These are phyloP conservation scores for Parazoanthus darwini DNA, from an alignment of 92 coral and sea anemone species.

Conservation along the genomic window DNA sequence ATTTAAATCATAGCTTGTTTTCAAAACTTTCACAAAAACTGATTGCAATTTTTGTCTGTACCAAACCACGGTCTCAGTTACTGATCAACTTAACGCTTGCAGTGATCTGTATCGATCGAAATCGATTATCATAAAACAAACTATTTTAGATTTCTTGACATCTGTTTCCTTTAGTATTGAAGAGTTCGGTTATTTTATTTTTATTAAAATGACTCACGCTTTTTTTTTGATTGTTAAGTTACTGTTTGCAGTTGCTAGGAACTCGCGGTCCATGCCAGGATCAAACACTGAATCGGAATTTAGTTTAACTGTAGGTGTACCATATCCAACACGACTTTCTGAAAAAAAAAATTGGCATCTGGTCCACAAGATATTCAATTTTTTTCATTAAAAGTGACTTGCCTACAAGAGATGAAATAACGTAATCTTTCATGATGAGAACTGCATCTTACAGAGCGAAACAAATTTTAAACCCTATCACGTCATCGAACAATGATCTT, in stretches of 20 bases:
- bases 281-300: background rate
- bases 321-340: background rate
- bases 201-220: background rate
- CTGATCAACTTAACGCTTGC: background rate
- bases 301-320: too few species aligned
- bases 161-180: background rate
- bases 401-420: constrained; percentile 15
- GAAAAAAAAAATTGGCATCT: background rate
- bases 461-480: constrained; percentile 31
- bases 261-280: background rate
- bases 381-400: background rate
- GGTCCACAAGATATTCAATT: background rate
- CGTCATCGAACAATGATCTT: constrained; percentile 42
- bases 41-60: background rate
- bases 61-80: background rate
- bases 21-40: background rate
- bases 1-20: background rate
- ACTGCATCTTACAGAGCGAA: constrained; percentile 42
- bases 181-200: background rate
- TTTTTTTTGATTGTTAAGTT: background rate
- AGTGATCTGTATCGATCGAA: background rate
- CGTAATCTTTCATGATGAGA: constrained; percentile 43
- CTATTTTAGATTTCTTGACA: background rate
- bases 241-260: background rate
- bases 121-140: background rate